Percentiles rank a stretch among this genome's conserved stretches.
phyloP scores from a whole-genome alignment of 2,113 vertebrate species.

The Ascaphus truei region DNA sequence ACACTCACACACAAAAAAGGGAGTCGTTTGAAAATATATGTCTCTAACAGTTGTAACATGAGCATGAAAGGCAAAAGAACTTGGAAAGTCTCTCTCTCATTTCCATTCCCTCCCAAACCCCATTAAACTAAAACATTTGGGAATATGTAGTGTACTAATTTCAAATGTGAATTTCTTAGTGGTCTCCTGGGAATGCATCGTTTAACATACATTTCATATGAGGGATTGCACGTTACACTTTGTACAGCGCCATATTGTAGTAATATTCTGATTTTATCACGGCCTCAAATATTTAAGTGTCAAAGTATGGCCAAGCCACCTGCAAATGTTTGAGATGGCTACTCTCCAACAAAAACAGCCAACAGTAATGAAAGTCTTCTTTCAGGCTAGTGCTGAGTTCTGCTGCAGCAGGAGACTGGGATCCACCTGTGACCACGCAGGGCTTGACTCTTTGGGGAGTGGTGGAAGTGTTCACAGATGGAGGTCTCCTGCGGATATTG shows the following conservation, averaged over 20 bases:
- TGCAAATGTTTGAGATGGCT: conserved; percentile 79
- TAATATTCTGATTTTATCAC: conserved; percentile 82
- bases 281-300: conserved; percentile 79
- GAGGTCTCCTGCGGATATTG: conserved; percentile 35
- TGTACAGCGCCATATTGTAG: conserved; percentile 71
- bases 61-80: conserved; percentile 28
- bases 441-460: conserved; percentile 38
- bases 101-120: conserved; percentile 39
- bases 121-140: conserved; percentile 38
- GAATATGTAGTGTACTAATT: conserved; percentile 56
- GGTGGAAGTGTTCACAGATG: conserved; percentile 45
- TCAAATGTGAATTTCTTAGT: conserved; percentile 47
- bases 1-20: conserved; percentile 23
- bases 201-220: conserved; percentile 60
- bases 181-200: conserved; percentile 49
- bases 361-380: conserved; percentile 75
- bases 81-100: conserved; percentile 50
- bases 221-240: conserved; percentile 51
- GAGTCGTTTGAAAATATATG: conserved; percentile 26
- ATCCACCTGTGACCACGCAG: conserved; percentile 65
- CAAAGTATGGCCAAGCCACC: conserved; percentile 79
- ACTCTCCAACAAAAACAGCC: conserved; percentile 70
- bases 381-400: conserved; percentile 58
- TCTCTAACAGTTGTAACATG: conserved; percentile 20
- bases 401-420: conserved; percentile 56